Percentiles rank a stretch among this genome's conserved stretches.
phyloP scores from a whole-genome alignment of 2,113 vertebrate genomes.

The Chionomys nivalis region DNA sequence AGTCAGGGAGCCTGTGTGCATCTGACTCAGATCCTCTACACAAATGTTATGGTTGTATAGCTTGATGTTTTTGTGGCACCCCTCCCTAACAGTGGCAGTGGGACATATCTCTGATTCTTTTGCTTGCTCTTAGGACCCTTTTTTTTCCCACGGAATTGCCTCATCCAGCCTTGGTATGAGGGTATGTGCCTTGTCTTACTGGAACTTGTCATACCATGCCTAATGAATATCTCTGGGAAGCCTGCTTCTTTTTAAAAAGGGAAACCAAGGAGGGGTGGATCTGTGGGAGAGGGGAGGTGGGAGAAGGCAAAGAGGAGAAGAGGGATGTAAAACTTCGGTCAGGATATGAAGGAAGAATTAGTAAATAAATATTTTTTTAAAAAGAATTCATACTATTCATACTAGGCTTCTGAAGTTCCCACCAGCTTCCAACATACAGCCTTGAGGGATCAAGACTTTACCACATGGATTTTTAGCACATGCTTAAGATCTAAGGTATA shows the following conservation, averaged over 20 bases:
- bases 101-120: background rate
- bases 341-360: background rate
- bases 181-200: background rate
- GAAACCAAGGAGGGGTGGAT: background rate
- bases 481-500: background rate
- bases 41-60: background rate
- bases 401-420: background rate
- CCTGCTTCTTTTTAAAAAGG: background rate
- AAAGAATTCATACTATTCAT: background rate
- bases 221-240: background rate
- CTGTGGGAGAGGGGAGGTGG: background rate
- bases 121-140: background rate
- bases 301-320: background rate
- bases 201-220: background rate
- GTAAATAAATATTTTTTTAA: background rate
- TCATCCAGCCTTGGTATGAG: background rate
- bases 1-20: background rate
- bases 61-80: background rate
- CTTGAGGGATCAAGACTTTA: background rate
- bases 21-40: background rate
- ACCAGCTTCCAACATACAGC: background rate
- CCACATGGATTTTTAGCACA: background rate
- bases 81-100: background rate
- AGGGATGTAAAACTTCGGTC: background rate
- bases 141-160: background rate